phyloP scores from a whole-genome alignment of 1,140 invertebrate genomes.

The Chymomyza costata region DNA sequence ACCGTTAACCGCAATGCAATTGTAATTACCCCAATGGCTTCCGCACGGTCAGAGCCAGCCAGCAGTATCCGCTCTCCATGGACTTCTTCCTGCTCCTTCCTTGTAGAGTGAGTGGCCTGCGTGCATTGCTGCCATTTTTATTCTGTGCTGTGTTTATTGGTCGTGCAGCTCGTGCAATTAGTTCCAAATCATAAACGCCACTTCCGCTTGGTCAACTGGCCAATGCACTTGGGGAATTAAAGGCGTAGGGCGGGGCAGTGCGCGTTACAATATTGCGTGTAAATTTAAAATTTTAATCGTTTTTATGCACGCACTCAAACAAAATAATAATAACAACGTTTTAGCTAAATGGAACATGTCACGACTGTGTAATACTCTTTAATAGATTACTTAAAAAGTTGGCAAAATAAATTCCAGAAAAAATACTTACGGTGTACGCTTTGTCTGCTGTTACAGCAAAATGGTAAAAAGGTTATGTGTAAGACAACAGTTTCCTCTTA shows the following conservation, averaged over 20 bases:
- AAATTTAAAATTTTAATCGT: constrained; percentile 70
- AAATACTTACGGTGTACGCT: too few species aligned
- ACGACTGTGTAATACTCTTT: neutral
- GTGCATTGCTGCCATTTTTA: constrained; percentile 23
- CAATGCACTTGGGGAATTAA: too few species aligned
- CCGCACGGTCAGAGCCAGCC: constrained; percentile 29
- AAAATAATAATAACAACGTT: constrained; percentile 21
- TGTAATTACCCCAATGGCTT: constrained; percentile 68
- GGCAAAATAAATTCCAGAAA: too few species aligned
- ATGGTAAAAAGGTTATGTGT: too few species aligned
- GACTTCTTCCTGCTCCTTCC: too few species aligned
- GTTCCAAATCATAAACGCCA: constrained; percentile 69
- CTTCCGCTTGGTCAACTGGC: constrained; percentile 57
- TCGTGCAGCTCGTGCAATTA: constrained; percentile 55
- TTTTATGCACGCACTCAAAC: constrained; percentile 47
- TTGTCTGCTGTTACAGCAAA: too few species aligned
- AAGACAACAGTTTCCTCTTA: too few species aligned
- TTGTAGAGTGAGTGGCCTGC: neutral
- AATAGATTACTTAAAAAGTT: too few species aligned
- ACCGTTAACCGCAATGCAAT: constrained; percentile 70
- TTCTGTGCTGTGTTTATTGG: constrained; percentile 40
- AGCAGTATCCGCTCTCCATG: neutral
- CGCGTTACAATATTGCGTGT: constrained; percentile 45
- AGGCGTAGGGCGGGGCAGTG: too few species aligned
- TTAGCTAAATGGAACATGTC: neutral